Evolutionary conservation across 2,113 vertebrate genomes (phyloP).

Genomic region (Hymenochirus boettgeri): DNA sequence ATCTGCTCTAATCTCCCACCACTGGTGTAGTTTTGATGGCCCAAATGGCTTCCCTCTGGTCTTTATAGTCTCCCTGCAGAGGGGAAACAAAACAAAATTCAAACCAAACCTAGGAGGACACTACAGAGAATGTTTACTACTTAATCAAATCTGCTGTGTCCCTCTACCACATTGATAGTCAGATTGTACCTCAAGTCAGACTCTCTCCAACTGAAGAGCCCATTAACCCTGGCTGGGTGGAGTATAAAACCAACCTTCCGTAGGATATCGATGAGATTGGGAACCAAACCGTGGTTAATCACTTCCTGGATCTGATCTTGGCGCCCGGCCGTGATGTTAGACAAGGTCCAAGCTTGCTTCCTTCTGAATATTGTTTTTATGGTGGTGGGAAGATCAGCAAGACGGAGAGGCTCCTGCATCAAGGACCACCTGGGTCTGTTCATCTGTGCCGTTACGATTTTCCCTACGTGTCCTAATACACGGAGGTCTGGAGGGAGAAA

Average conservation of each 20-base stretch:
- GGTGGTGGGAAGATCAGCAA: conserved; percentile 73
- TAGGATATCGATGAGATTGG: conserved; percentile 75
- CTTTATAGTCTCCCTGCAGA: conserved; percentile 97
- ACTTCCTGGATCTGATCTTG: conserved; percentile 87
- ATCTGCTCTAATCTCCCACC: conserved; percentile 91
- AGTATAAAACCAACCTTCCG: too few relatives aligned
- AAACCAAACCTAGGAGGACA: too few relatives aligned
- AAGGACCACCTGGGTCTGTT: conserved; percentile 86
- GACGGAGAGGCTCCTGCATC: conserved; percentile 73
- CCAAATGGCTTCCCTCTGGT: conserved; percentile 95
- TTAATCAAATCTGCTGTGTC: too few relatives aligned
- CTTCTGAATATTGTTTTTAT: conserved; percentile 83
- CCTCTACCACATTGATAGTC: too few relatives aligned
- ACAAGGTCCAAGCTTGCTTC: conserved; percentile 90
- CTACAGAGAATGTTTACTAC: too few relatives aligned
- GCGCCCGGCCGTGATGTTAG: conserved; percentile 89
- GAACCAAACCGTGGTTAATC: conserved; percentile 78
- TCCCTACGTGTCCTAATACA: conserved; percentile 79
- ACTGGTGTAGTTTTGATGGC: conserved; percentile 92
- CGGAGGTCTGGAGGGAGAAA: conserved; percentile 67
- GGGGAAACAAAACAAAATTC: too few relatives aligned
- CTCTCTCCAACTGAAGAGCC: too few relatives aligned
- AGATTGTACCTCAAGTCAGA: too few relatives aligned
- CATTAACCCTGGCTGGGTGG: too few relatives aligned
- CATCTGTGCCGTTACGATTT: conserved; percentile 94